Conservation (phyloP, 2,797 vertebrate species). For the Nannoperca australis region DNA sequence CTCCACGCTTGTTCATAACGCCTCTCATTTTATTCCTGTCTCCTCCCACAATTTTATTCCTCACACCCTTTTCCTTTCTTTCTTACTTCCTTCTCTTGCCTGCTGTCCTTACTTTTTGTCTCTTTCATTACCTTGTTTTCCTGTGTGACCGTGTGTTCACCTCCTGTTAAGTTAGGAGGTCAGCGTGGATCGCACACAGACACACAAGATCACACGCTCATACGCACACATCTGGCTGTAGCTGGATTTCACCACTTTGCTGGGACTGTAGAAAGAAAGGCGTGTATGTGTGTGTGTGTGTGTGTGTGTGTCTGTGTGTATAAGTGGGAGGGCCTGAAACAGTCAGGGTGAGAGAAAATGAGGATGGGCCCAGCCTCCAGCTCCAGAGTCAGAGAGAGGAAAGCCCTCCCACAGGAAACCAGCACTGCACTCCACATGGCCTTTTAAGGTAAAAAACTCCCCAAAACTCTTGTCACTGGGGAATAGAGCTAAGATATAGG, state of each 20-base stretch:
- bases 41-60: slow-evolving; percentile 45
- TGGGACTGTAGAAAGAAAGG: slow-evolving; percentile 50
- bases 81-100: slow-evolving; percentile 23
- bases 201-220: slow-evolving; percentile 7
- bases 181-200: background rate
- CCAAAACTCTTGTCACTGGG: slow-evolving; percentile 76
- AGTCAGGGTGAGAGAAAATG: slow-evolving; percentile 64
- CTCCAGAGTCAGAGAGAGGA: slow-evolving; percentile 71
- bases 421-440: slow-evolving; percentile 77
- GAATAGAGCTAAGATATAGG: slow-evolving; percentile 75
- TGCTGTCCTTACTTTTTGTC: slow-evolving; percentile 21
- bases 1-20: slow-evolving; percentile 26
- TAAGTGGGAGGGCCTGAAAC: slow-evolving; percentile 58
- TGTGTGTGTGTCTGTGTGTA: slow-evolving; percentile 33
- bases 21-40: slow-evolving; percentile 39
- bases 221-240: slow-evolving; percentile 64
- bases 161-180: slow-evolving; percentile 55
- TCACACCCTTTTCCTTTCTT: slow-evolving; percentile 21
- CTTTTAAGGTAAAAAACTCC: slow-evolving; percentile 87
- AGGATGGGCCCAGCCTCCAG: slow-evolving; percentile 72
- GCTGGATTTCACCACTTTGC: slow-evolving; percentile 67
- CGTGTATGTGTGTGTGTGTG: slow-evolving; percentile 30
- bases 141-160: slow-evolving; percentile 62
- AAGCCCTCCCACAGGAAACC: slow-evolving; percentile 85
- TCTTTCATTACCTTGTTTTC: slow-evolving; percentile 46